Conservation (phyloP, 64 coral and sea anemone species). For the Acropora tenuis region DNA sequence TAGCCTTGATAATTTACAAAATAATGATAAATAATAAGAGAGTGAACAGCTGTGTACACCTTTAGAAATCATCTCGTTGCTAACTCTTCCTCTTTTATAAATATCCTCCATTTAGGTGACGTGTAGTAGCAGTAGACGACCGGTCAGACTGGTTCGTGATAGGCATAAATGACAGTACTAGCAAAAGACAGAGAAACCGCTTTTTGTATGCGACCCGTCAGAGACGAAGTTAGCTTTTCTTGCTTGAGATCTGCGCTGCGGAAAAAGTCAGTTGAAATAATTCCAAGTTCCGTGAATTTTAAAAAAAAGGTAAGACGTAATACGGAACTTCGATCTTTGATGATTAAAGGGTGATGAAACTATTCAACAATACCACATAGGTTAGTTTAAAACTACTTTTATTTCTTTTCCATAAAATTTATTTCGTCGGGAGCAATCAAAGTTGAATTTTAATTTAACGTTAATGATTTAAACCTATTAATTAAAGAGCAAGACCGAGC, state of each 20-base stretch:
- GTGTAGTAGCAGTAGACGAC: constrained; percentile 62
- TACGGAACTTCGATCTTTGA: no score
- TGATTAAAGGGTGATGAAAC: background rate
- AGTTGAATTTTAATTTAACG: background rate
- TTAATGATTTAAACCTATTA: no score
- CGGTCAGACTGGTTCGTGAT: constrained; percentile 65
- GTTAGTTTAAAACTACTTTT: constrained; percentile 46
- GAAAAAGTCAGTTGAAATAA: no score
- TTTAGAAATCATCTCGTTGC: constrained; percentile 15
- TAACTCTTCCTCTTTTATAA: constrained; percentile 21
- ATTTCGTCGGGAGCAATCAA: background rate
- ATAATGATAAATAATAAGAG: constrained; percentile 31
- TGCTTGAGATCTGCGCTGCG: no score
- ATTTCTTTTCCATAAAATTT: constrained; percentile 41
- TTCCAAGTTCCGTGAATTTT: no score
- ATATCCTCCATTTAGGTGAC: constrained; percentile 64
- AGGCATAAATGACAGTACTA: no score
- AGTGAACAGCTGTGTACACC: background rate
- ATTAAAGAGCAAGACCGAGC: no score
- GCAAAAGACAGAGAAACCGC: no score
- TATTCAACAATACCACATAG: background rate
- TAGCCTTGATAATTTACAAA: constrained; percentile 23
- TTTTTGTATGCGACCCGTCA: no score
- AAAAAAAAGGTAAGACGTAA: no score
- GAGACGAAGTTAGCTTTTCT: no score